phyloP scores from a whole-genome alignment of 2,888 invertebrate genomes.

The Brachycybe producta region DNA sequence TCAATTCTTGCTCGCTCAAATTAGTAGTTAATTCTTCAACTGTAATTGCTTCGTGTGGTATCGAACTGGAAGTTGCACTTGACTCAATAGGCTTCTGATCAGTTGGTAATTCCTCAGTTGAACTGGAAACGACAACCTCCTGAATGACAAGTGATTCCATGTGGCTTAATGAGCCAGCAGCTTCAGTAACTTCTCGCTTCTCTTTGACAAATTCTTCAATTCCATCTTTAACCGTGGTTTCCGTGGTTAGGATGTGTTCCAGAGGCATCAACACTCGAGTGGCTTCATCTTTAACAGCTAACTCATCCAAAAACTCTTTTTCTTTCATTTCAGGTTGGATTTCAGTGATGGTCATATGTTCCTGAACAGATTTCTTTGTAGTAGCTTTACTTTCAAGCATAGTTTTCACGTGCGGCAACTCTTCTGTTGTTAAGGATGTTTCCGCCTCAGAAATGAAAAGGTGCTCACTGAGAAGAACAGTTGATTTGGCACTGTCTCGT shows the following conservation, averaged over 20 bases:
- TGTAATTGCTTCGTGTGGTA: too few species aligned
- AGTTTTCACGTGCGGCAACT: neutral
- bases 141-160: too few species aligned
- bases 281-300: neutral
- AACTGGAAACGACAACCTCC: too few species aligned
- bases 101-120: too few species aligned
- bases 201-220: slow-evolving; percentile 4
- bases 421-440: neutral
- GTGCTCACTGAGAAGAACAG: slow-evolving; percentile 17
- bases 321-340: slow-evolving; percentile 10
- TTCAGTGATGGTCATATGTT: slow-evolving; percentile 3
- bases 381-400: neutral
- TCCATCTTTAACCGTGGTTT: slow-evolving; percentile 1
- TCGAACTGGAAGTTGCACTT: too few species aligned
- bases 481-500: slow-evolving; percentile 11
- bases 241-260: slow-evolving; percentile 6
- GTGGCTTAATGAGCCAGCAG: too few species aligned
- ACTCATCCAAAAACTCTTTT: slow-evolving; percentile 3
- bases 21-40: too few species aligned
- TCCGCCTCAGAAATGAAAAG: slow-evolving; percentile 10
- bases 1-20: too few species aligned
- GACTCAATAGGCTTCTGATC: too few species aligned
- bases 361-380: neutral
- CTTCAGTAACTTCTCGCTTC: slow-evolving; percentile 3
- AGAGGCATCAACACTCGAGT: neutral